Percentiles rank a stretch among this genome's conserved stretches.
phyloP scores from a whole-genome alignment of 2,888 invertebrate genomes.

The Tenthredo scrophulariae region DNA sequence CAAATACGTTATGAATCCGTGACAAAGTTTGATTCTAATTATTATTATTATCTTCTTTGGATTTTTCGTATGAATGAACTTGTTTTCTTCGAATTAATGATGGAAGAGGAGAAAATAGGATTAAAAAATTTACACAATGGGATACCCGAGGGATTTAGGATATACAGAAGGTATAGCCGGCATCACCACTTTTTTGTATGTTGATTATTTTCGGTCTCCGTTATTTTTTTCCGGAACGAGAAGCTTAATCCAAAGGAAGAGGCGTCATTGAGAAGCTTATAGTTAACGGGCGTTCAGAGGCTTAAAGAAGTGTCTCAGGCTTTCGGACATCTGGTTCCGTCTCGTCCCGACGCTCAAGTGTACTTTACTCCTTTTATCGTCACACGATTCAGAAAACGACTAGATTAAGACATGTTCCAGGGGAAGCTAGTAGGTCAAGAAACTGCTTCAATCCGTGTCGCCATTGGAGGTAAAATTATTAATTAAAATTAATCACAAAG shows the following conservation, averaged over 20 bases:
- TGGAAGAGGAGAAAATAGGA: background rate
- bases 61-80: background rate
- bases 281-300: background rate
- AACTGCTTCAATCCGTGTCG: background rate
- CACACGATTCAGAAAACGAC: background rate
- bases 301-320: conserved; percentile 4
- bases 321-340: conserved; percentile 4
- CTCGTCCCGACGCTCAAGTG: background rate
- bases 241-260: background rate
- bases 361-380: background rate
- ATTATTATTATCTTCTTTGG: too few relatives aligned
- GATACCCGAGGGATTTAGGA: background rate
- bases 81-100: background rate
- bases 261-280: background rate
- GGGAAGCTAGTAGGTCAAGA: background rate
- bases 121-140: background rate
- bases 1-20: background rate
- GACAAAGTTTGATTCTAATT: background rate
- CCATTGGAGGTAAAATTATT: background rate
- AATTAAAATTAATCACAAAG: background rate
- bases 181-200: background rate
- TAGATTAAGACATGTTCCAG: background rate
- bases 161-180: background rate
- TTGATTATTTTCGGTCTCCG: background rate
- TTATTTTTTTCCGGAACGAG: background rate